phyloP scores from a whole-genome alignment of 2,797 vertebrate genomes.

The Helicolenus hilgendorfi region DNA sequence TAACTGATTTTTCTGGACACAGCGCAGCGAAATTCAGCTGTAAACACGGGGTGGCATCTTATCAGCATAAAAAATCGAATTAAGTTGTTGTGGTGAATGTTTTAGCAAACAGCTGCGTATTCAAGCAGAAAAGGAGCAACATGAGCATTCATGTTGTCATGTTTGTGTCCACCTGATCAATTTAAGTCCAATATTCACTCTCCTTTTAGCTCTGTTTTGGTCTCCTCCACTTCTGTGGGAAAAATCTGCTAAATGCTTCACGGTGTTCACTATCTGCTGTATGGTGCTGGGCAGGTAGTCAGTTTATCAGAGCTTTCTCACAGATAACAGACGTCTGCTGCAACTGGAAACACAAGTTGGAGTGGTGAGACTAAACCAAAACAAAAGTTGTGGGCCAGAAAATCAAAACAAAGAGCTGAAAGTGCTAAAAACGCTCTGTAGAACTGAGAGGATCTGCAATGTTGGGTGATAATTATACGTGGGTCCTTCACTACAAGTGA shows the following conservation, averaged over 20 bases:
- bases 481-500: not conserved
- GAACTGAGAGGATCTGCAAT: not conserved
- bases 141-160: not conserved
- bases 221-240: not conserved
- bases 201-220: not conserved
- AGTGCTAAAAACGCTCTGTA: not conserved
- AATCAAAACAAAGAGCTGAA: too few relatives aligned
- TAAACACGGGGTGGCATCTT: not conserved
- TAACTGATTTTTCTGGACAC: not conserved
- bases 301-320: not conserved
- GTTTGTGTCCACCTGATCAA: not conserved
- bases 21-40: not conserved
- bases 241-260: not conserved
- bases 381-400: not conserved
- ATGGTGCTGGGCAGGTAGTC: not conserved
- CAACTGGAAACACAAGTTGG: not conserved
- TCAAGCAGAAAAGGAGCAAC: not conserved
- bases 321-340: not conserved
- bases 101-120: not conserved
- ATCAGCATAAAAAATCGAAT: not conserved
- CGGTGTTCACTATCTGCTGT: not conserved
- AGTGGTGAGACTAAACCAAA: not conserved
- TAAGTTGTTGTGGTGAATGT: not conserved
- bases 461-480: not conserved
- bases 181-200: not conserved